These are phyloP conservation scores for Lasioglossum calceatum DNA, from an alignment of 2,888 invertebrate species.

Conservation along the genomic window DNA sequence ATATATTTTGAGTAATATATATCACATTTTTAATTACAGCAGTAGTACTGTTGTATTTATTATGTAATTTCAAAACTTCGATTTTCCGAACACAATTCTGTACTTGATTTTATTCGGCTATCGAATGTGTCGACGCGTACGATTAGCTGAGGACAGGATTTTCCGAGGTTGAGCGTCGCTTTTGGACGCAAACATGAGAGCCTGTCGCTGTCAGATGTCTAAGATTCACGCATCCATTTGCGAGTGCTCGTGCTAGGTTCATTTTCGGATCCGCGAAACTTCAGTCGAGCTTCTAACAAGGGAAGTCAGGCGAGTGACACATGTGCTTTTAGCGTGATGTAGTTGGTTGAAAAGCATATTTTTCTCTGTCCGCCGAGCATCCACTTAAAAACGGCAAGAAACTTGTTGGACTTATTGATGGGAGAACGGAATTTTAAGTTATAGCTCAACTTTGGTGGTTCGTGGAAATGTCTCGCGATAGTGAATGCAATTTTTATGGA, in stretches of 20 bases:
- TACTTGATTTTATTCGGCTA: no score
- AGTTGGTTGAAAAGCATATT: neutral
- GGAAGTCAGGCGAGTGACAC: slow-evolving; percentile 22
- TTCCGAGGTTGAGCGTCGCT: neutral
- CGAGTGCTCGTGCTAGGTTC: neutral
- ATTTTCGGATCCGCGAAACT: slow-evolving; percentile 31
- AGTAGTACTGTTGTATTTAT: no score
- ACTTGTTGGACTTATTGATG: neutral
- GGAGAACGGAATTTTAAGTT: neutral
- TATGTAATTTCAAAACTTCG: no score
- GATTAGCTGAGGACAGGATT: neutral
- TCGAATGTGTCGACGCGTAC: neutral
- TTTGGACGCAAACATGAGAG: neutral
- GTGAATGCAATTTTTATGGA: neutral
- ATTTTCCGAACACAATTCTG: no score
- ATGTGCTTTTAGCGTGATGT: neutral
- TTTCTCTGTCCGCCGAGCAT: neutral
- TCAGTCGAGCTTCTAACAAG: slow-evolving; percentile 14
- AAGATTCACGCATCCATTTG: neutral
- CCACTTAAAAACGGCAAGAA: neutral
- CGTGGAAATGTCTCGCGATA: neutral
- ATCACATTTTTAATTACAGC: no score
- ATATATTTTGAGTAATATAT: no score
- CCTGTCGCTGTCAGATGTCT: neutral
- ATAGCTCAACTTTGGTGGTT: neutral